Evolutionary conservation across 1,140 invertebrate species (phyloP), one percentile per base, ranked within the genome.

Genomic region (Heliothis subflexa): DNA sequence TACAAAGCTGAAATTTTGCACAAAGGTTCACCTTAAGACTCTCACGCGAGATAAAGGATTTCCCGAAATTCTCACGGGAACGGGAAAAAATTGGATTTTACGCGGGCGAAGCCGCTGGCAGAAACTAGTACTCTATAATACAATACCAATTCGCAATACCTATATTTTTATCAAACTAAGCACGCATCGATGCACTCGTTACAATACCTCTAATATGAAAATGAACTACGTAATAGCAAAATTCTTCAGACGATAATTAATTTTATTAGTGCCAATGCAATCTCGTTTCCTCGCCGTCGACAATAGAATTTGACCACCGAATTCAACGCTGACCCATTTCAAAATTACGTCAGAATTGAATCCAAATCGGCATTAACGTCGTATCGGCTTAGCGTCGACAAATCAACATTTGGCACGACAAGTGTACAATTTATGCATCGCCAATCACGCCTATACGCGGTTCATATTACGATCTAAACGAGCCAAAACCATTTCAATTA

Each of bases 391-490:
- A 55, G 52, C 68, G 50, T 71, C 68, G 52, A 71, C 68, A 71
- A 71, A 71, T 71, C 68, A 71, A 71, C 68, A 71, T 71, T 71
- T 71, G 50, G 25, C 49, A 71, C 52, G 68, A 71, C 68, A 40
- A 71, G 68, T 71, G 52, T 50, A 71, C 68, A 71, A 71, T 71
- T 71, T 71, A 71, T 71, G 68, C 68, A 55, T 71, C 68, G 68
- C 16, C 68, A 71, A 71, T 71, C 68, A 71, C 50, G 68, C 49
- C 28, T 55, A 54, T 25, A 68, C 47, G 66, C 66, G 47, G 66
- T 70, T 16, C n/a, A 21, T 70, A 28, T 70, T 70, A 52, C 66
- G 47, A 70, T 70, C 47, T 28, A 70, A 50, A 70, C 64, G 66
- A 52, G 66, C 66, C 64, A 70, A 70, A 70, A 70, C 66, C 47